These are phyloP conservation scores for Amphimedon queenslandica DNA, from an alignment of 37 sponge, comb jelly and placozoan genomes.

Conservation along the genomic window DNA sequence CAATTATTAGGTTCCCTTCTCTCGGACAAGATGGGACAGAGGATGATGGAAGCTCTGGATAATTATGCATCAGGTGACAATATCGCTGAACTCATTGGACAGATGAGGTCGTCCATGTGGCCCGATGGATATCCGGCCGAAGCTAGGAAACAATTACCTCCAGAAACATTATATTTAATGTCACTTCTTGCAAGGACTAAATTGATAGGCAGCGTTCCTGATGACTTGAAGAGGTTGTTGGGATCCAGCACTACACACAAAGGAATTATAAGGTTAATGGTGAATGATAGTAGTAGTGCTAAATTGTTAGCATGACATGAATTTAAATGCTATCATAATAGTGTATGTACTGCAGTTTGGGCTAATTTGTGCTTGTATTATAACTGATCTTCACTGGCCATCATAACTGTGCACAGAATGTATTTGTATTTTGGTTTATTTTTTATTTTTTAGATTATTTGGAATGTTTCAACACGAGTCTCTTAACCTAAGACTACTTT, in stretches of 20 bases:
- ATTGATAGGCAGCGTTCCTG: constrained; percentile 65
- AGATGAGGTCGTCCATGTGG: constrained; percentile 51
- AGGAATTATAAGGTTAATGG: constrained; percentile 44
- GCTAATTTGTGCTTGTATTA: too few species aligned
- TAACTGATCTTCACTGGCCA: too few species aligned
- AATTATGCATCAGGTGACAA: constrained; percentile 52
- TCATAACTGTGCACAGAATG: neutral
- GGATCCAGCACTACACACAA: constrained; percentile 24
- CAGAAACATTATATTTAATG: constrained; percentile 6
- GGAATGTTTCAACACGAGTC: constrained; percentile 50
- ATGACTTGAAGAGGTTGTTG: constrained; percentile 49
- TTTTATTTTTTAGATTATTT: constrained; percentile 28
- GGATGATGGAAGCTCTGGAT: constrained; percentile 35
- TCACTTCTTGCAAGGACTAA: constrained; percentile 46
- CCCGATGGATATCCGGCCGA: constrained; percentile 34
- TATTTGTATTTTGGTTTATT: neutral
- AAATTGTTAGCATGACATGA: too few species aligned
- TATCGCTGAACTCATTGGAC: constrained; percentile 28
- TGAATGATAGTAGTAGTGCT: too few species aligned
- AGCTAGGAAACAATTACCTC: neutral
- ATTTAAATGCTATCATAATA: too few species aligned
- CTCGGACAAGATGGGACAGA: constrained; percentile 41
- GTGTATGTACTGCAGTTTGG: too few species aligned
- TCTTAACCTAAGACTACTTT: constrained; percentile 46
- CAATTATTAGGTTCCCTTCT: constrained; percentile 37